These are phyloP conservation scores for Micropterix aruncella DNA, from an alignment of 2,888 invertebrate species.

Conservation along the genomic window DNA sequence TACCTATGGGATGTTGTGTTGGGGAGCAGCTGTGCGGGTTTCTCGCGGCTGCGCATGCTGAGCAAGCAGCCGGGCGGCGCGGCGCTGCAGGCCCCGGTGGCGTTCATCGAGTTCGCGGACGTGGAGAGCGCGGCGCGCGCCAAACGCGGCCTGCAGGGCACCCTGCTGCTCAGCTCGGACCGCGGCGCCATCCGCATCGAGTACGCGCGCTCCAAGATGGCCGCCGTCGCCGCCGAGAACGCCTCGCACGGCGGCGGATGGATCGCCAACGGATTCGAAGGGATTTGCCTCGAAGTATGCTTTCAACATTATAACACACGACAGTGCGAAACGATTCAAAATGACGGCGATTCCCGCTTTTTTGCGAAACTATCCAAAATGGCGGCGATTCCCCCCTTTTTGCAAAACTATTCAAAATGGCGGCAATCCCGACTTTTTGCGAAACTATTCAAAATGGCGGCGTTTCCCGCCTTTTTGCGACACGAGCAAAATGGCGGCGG, in stretches of 20 bases:
- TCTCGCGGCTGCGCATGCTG: constrained; percentile 94
- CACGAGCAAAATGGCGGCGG: too few species aligned
- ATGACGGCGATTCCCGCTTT: too few species aligned
- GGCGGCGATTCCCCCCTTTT: too few species aligned
- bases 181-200: constrained; percentile 97
- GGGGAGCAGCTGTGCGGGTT: constrained; percentile 82
- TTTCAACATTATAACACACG: not conserved
- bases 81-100: constrained; percentile 59
- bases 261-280: constrained; percentile 24
- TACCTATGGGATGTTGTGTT: too few species aligned
- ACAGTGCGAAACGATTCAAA: too few species aligned
- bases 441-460: too few species aligned
- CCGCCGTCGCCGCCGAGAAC: constrained; percentile 51
- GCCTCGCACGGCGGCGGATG: constrained; percentile 32
- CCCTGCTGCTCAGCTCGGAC: constrained; percentile 89
- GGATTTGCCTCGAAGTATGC: constrained; percentile 30
- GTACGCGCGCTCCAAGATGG: constrained; percentile 98
- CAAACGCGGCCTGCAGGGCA: constrained; percentile 89
- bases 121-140: constrained; percentile 84
- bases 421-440: too few species aligned
- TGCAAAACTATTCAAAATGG: too few species aligned
- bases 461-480: too few species aligned
- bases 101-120: constrained; percentile 96
- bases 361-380: too few species aligned
- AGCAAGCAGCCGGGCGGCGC: constrained; percentile 46